phyloP scores from a whole-genome alignment of 2,113 vertebrate genomes.

The Sander vitreus region DNA sequence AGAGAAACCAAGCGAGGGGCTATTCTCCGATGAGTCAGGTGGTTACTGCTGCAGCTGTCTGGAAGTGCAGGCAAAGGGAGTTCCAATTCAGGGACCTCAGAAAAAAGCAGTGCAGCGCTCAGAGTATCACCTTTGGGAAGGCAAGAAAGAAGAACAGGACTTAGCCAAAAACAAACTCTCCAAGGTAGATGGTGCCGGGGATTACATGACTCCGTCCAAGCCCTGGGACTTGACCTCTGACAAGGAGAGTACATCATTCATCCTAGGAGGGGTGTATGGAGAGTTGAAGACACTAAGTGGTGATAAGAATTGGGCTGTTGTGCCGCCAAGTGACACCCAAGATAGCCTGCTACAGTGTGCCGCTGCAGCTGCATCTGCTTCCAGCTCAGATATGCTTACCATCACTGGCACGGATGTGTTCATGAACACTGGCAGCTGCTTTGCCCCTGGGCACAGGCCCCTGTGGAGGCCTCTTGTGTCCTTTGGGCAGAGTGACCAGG shows the following conservation, averaged over 20 bases:
- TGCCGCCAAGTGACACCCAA: constrained; percentile 87
- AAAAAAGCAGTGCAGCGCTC: constrained; percentile 95
- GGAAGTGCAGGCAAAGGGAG: constrained; percentile 86
- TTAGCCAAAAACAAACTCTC: constrained; percentile 88
- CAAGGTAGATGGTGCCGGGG: constrained; percentile 90
- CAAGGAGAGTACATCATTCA: constrained; percentile 93
- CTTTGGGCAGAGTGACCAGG: constrained; percentile 91
- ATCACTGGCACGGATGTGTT: constrained; percentile 97
- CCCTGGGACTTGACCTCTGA: constrained; percentile 93
- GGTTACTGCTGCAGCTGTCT: constrained; percentile 90
- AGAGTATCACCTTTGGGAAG: constrained; percentile 97
- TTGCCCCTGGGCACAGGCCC: constrained; percentile 94
- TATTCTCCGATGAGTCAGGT: constrained; percentile 89
- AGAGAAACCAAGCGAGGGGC: constrained; percentile 86
- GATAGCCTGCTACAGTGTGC: constrained; percentile 91
- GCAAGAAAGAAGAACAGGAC: constrained; percentile 90
- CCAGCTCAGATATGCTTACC: constrained; percentile 91
- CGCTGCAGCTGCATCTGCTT: constrained; percentile 81
- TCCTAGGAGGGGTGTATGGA: constrained; percentile 97
- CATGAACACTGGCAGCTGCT: constrained; percentile 94
- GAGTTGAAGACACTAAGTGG: constrained; percentile 93
- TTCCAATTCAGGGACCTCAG: constrained; percentile 85
- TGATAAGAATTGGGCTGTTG: constrained; percentile 94
- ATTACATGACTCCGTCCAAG: constrained; percentile 96
- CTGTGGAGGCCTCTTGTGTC: constrained; percentile 95